These are phyloP conservation scores for Empis stercorea DNA, from an alignment of 2,888 invertebrate species.

Conservation along the genomic window DNA sequence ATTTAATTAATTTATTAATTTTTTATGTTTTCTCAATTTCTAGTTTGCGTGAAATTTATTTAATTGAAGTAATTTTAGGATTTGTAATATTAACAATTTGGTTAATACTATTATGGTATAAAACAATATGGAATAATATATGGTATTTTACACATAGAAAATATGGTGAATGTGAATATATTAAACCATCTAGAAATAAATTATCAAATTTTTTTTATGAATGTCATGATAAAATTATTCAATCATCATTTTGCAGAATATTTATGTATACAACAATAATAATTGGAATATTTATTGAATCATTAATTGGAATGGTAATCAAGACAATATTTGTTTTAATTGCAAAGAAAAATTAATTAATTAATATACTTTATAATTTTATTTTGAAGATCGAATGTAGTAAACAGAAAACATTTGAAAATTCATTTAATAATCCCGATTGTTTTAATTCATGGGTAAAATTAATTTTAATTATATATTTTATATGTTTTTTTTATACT, in stretches of 20 bases:
- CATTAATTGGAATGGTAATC: constrained; percentile 48
- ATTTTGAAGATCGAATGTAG: constrained; percentile 19
- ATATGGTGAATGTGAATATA: constrained; percentile 14
- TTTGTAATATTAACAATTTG: no score
- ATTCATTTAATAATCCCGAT: no score
- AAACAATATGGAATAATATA: constrained; percentile 57
- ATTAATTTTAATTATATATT: background rate
- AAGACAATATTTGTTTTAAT: no score
- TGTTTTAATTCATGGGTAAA: constrained; percentile 36
- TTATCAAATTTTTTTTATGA: constrained; percentile 45
- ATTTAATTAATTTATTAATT: no score
- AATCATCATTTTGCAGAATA: constrained; percentile 48
- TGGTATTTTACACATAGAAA: constrained; percentile 43
- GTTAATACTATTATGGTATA: no score
- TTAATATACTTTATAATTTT: background rate
- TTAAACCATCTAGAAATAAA: constrained; percentile 33
- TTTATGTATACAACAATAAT: constrained; percentile 55
- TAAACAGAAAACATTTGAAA: constrained; percentile 11
- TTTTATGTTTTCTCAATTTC: no score
- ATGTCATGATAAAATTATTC: constrained; percentile 47
- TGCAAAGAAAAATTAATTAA: no score
- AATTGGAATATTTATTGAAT: constrained; percentile 46
- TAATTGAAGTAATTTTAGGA: no score
- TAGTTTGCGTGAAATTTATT: no score
- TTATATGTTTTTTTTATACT: no score